Evolutionary conservation across 2,888 invertebrate species (phyloP).

Genomic region (Smittia sp.): DNA sequence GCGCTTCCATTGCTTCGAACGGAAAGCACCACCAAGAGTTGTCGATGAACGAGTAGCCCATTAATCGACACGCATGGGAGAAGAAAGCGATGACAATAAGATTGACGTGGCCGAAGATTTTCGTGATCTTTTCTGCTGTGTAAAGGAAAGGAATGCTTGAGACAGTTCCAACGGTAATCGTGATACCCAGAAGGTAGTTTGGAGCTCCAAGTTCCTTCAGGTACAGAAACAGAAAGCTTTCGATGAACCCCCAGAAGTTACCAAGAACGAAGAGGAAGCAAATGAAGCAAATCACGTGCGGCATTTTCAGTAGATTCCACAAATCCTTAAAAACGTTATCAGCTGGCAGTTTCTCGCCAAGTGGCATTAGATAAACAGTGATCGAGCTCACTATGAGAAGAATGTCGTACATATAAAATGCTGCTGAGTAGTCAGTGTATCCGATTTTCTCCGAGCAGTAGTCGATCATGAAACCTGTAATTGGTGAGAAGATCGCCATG

Average conservation of each 20-base stretch:
- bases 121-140: slow-evolving; percentile 78
- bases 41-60: slow-evolving; percentile 80
- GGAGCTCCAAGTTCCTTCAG: slow-evolving; percentile 80
- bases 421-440: slow-evolving; percentile 81
- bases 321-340: slow-evolving; percentile 75
- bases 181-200: slow-evolving; percentile 78
- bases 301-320: slow-evolving; percentile 71
- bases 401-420: slow-evolving; percentile 78
- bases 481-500: slow-evolving; percentile 78
- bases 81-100: slow-evolving; percentile 81
- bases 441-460: slow-evolving; percentile 58
- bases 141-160: slow-evolving; percentile 82
- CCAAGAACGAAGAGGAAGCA: slow-evolving; percentile 78
- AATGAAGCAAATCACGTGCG: slow-evolving; percentile 76
- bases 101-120: slow-evolving; percentile 77
- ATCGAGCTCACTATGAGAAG: slow-evolving; percentile 69
- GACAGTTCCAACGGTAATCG: slow-evolving; percentile 79
- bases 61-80: slow-evolving; percentile 76
- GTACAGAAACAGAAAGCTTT: slow-evolving; percentile 83
- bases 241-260: slow-evolving; percentile 85
- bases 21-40: slow-evolving; percentile 88
- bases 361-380: slow-evolving; percentile 73
- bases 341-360: slow-evolving; percentile 73
- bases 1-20: slow-evolving; percentile 81
- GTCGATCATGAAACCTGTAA: slow-evolving; percentile 76